Base-by-base conservation (phyloP, 2,113 vertebrate genomes). In the Lepisosteus osseus region DNA sequence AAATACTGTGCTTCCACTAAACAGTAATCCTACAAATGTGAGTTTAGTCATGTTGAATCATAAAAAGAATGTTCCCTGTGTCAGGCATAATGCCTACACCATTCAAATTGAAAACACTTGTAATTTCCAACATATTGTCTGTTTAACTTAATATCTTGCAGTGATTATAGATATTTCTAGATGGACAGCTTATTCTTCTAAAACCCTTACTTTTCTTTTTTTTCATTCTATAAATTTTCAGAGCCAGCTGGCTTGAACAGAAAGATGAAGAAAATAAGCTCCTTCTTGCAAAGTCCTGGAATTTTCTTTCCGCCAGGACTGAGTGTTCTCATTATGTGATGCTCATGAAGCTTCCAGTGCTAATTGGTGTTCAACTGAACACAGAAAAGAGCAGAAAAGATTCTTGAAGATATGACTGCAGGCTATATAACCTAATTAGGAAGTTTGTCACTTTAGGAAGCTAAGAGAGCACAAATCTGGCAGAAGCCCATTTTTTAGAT, bases 381-480 rank as follows among this genome's bases (percentile, higher is more conserved):
- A 85, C 77, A 80, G 75, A 85, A 80, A 83, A 80, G 77, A 79
- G 78, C 62, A 65, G 29, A 65, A 65, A 64, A 65, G 41, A 65
- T 77, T 78, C 70, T 72, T 74, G 74, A 85, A 83, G 82, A 85
- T 83, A 80, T 83, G 83, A 85, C 83, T 77, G 81, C 74, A 79
- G 81, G 83, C 83, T 75, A 85, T 85, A 80, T 78, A 82, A 85
- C 76, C 80, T 85, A 85, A 85, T 85, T 85, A 85, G 83, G 79
- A 82, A 78, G 80, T 80, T 82, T 83, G 81, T 79, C 83, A 82
- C 81, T 74, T 74, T 79, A 75, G 74, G 77, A 51, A 76, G 81
- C 62, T 41, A 65, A 43, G 62, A 65, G 62, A 65, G 62, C 75
- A 71, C 76, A 78, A 77, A 82, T 78, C 77, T 79, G 77, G 79